phyloP scores from a whole-genome alignment of 1,140 invertebrate species.

The Aphelinus atriplicis region DNA sequence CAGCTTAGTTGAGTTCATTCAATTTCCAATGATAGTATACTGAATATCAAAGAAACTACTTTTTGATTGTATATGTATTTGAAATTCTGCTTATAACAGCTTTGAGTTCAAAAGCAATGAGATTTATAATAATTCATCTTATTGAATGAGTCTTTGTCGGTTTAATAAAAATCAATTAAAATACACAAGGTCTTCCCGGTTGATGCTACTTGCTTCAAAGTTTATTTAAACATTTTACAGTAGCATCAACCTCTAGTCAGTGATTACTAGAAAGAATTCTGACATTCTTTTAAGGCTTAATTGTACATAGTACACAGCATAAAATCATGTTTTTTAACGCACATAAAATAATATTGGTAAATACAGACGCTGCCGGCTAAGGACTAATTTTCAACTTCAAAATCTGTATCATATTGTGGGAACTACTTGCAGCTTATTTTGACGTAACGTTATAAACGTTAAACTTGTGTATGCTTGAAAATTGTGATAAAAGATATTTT shows the following conservation, averaged over 20 bases:
- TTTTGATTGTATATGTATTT: too few species aligned
- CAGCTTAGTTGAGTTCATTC: too few species aligned
- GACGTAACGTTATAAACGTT: slow-evolving; percentile 38
- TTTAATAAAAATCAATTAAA: slow-evolving; percentile 25
- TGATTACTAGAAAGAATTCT: slow-evolving; percentile 31
- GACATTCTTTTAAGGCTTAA: slow-evolving; percentile 33
- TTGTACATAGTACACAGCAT: slow-evolving; percentile 26
- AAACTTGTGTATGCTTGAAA: slow-evolving; percentile 31
- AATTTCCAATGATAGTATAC: too few species aligned
- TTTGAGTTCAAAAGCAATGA: too few species aligned
- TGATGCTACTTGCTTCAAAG: slow-evolving; percentile 32
- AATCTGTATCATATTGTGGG: slow-evolving; percentile 27
- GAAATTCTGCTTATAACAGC: too few species aligned
- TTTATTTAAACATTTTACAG: slow-evolving; percentile 19
- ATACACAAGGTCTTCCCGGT: slow-evolving; percentile 39
- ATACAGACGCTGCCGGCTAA: slow-evolving; percentile 36
- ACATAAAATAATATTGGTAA: slow-evolving; percentile 36
- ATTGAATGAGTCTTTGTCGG: too few species aligned
- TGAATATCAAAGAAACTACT: too few species aligned
- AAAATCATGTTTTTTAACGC: slow-evolving; percentile 30
- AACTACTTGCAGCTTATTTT: slow-evolving; percentile 37
- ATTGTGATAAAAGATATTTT: slow-evolving; percentile 39
- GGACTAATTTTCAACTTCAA: slow-evolving; percentile 27
- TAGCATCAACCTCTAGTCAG: slow-evolving; percentile 41
- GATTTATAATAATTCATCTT: too few species aligned